Percentiles rank a stretch among this genome's conserved stretches.
These are phyloP conservation scores for Symphodus melops DNA, from an alignment of 2,113 vertebrate genomes.

Conservation along the genomic window DNA sequence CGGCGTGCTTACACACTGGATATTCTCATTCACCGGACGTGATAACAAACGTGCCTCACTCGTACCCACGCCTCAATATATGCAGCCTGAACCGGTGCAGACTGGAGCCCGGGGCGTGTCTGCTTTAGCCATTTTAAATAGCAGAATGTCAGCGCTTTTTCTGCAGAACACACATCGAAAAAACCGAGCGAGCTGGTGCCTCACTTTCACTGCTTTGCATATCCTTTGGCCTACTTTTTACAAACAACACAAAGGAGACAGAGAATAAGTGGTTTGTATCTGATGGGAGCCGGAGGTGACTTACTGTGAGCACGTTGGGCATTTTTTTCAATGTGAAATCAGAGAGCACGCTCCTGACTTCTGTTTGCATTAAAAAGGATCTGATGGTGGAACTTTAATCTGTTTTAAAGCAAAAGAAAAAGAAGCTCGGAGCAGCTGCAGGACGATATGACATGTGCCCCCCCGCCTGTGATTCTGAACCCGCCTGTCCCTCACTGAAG, in stretches of 20 bases:
- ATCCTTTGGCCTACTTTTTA: background rate
- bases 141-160: constrained; percentile 43
- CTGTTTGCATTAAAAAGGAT: too few relatives aligned
- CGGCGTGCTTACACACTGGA: background rate
- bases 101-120: constrained; percentile 25
- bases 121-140: constrained; percentile 33
- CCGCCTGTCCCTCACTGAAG: background rate
- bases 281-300: too few relatives aligned
- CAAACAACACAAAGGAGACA: background rate
- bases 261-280: background rate
- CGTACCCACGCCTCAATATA: constrained; percentile 11
- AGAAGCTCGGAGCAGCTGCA: too few relatives aligned
- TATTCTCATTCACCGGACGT: background rate
- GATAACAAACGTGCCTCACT: background rate
- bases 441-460: constrained; percentile 5
- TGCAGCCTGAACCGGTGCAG: constrained; percentile 38
- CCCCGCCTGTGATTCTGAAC: constrained; percentile 4
- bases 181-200: background rate
- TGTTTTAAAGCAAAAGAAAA: background rate
- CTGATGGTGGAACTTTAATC: background rate
- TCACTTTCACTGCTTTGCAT: background rate
- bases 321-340: constrained; percentile 39
- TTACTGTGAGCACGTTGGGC: too few relatives aligned
- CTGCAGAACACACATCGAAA: constrained; percentile 21
- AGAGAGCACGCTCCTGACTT: too few relatives aligned